These are phyloP conservation scores for Drosophila buzzatii DNA, from an alignment of 2,888 invertebrate genomes.

Conservation along the genomic window DNA sequence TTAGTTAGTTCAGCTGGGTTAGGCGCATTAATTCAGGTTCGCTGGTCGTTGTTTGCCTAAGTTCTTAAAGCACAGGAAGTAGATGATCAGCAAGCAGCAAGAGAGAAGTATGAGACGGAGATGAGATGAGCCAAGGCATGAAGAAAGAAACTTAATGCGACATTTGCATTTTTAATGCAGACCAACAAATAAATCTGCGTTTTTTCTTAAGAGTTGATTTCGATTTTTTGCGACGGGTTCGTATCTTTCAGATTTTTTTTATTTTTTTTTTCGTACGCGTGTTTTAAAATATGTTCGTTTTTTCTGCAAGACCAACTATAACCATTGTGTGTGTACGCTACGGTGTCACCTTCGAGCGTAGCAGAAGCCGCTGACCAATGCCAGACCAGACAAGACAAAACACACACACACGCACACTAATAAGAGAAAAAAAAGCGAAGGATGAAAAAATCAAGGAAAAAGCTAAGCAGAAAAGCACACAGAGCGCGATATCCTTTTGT, in stretches of 20 bases:
- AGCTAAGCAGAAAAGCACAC: slow-evolving; percentile 80
- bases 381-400: slow-evolving; percentile 63
- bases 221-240: slow-evolving; percentile 67
- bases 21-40: slow-evolving; percentile 39
- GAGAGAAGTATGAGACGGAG: slow-evolving; percentile 13
- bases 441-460: slow-evolving; percentile 42
- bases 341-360: slow-evolving; percentile 82
- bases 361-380: slow-evolving; percentile 35
- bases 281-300: slow-evolving; percentile 48
- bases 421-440: slow-evolving; percentile 19
- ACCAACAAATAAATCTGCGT: slow-evolving; percentile 67
- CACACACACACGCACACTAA: slow-evolving; percentile 15
- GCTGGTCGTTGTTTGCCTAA: slow-evolving; percentile 75
- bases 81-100: slow-evolving; percentile 37
- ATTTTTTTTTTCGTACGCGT: slow-evolving; percentile 22
- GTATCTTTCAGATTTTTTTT: slow-evolving; percentile 41
- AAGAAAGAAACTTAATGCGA: slow-evolving; percentile 68
- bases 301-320: slow-evolving; percentile 31
- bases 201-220: slow-evolving; percentile 68
- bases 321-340: slow-evolving; percentile 70
- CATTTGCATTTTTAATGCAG: slow-evolving; percentile 84
- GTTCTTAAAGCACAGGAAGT: slow-evolving; percentile 73
- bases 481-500: slow-evolving; percentile 78
- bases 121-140: slow-evolving; percentile 3
- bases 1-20: slow-evolving; percentile 29